phyloP scores from a whole-genome alignment of 2,113 vertebrate genomes.

The Corydoras sp. region DNA sequence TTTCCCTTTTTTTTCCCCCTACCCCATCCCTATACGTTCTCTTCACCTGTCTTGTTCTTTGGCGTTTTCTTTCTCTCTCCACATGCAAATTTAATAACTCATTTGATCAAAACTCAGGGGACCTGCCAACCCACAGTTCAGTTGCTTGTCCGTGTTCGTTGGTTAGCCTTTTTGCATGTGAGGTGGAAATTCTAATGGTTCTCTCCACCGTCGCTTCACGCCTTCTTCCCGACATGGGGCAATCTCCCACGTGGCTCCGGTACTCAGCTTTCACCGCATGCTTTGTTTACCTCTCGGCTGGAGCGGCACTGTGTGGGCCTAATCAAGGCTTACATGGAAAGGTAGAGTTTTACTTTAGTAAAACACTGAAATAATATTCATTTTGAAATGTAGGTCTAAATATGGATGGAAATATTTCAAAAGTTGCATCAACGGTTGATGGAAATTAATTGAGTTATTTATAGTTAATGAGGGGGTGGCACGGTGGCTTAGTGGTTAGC shows the following conservation, averaged over 20 bases:
- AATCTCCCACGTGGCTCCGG: conserved; percentile 14
- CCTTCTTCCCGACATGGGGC: conserved; percentile 30
- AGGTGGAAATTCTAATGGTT: conserved; percentile 29
- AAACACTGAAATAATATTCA: neutral
- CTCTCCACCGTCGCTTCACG: conserved; percentile 14
- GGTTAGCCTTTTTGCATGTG: conserved; percentile 39
- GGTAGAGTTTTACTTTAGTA: conserved; percentile 4
- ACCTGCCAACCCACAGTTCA: conserved; percentile 36
- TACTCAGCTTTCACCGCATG: conserved; percentile 6
- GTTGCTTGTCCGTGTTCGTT: conserved; percentile 36
- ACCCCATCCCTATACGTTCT: neutral
- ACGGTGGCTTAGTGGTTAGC: no score
- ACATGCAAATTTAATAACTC: conserved; percentile 41
- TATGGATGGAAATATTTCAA: no score
- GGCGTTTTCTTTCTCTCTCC: neutral
- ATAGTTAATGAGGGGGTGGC: no score
- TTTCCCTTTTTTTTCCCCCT: neutral
- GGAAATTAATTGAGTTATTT: no score
- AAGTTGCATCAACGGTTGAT: no score
- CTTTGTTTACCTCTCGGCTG: conserved; percentile 33
- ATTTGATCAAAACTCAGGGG: conserved; percentile 29
- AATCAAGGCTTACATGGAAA: conserved; percentile 29
- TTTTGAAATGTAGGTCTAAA: no score
- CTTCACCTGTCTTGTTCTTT: neutral
- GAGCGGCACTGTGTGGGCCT: conserved; percentile 27